Percentiles rank a stretch among this genome's conserved stretches.
Evolutionary conservation across 2,888 invertebrate species (phyloP).

Genomic region (Carcina quercana): DNA sequence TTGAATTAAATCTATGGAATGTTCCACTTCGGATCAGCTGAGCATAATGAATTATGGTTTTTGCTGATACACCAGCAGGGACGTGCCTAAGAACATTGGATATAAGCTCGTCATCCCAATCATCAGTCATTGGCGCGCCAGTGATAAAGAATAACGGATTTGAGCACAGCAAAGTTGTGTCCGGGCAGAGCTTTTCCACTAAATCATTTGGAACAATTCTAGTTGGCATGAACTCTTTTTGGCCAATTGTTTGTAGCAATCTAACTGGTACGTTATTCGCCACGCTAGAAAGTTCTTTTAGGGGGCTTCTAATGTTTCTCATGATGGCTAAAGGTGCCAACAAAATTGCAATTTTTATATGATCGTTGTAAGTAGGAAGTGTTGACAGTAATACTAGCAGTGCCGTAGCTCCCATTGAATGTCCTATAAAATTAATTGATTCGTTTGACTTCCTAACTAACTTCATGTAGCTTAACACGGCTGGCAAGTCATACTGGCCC

Average conservation of each 20-base stretch:
- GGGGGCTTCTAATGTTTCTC: constrained; percentile 35
- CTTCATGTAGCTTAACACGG: constrained; percentile 42
- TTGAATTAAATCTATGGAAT: constrained; percentile 38
- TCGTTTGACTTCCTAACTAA: constrained; percentile 26
- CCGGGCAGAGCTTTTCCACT: constrained; percentile 34
- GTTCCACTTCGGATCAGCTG: constrained; percentile 37
- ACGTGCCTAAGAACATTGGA: constrained; percentile 38
- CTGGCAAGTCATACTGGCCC: constrained; percentile 45
- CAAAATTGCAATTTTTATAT: constrained; percentile 42
- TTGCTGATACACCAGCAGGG: constrained; percentile 48
- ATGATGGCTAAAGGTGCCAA: constrained; percentile 46
- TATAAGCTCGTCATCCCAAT: constrained; percentile 30
- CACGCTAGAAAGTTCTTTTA: constrained; percentile 30
- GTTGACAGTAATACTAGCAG: constrained; percentile 43
- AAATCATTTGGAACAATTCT: constrained; percentile 37
- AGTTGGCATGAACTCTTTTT: constrained; percentile 38
- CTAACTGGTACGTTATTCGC: constrained; percentile 23
- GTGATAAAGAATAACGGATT: constrained; percentile 48
- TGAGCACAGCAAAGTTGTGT: constrained; percentile 32
- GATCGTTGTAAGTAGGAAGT: constrained; percentile 35
- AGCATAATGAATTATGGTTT: constrained; percentile 48
- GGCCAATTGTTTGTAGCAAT: constrained; percentile 30
- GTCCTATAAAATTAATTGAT: constrained; percentile 45
- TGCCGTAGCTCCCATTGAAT: constrained; percentile 54
- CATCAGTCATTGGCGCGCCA: constrained; percentile 25